Base-by-base conservation (phyloP, 2,888 invertebrate species). In the Trichogramma dendrolimi region DNA sequence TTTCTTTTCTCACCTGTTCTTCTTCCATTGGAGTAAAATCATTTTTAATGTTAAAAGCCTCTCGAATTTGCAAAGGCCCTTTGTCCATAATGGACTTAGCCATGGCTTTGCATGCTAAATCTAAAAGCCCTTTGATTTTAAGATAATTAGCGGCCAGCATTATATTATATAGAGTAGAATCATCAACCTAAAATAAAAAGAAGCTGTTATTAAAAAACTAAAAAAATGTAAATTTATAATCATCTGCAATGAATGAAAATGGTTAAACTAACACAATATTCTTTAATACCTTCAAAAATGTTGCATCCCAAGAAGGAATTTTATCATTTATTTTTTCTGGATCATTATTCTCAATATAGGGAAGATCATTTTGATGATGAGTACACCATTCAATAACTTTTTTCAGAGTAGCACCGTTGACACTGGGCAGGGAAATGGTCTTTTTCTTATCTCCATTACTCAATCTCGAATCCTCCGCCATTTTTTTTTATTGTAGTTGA, bases 21-120 rank as follows among this genome's bases (percentile, higher is more conserved):
- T 99, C 98, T 78, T 99, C 98, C 46, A 93, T 90, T 3, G 96
- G 92, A 6, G 92, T 91, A 71, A 96, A 96, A 78, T 96, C 96
- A 80, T 96, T 96, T 80, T 96, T 95, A 66, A 97, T 96, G 77
- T 96, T 96, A 78, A 97, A 97, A 0, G 95, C 96, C 78, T 95
- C 96, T 7, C 97, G 88, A 66, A 96, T 96, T 78, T 96, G 96
- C 74, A 96, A 96, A 0, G 96, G 95, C n/a, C 95, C 94, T 77
- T 96, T 97, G 10, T 96, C 96, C 79, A 96, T 96, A 72, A 97
- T 96, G 96, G 97, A 96, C 78, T 96, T 96, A 5, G 96, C 96
- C 55, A 96, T 96, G 0, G 96, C 95, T 81, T 99, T 99, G 82
- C 98, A 99, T 0, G 97, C 96, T 0, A 98, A 97, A 81, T 98